Evolutionary conservation across 2,113 vertebrate species (phyloP).

Genomic region (Felis chaus): DNA sequence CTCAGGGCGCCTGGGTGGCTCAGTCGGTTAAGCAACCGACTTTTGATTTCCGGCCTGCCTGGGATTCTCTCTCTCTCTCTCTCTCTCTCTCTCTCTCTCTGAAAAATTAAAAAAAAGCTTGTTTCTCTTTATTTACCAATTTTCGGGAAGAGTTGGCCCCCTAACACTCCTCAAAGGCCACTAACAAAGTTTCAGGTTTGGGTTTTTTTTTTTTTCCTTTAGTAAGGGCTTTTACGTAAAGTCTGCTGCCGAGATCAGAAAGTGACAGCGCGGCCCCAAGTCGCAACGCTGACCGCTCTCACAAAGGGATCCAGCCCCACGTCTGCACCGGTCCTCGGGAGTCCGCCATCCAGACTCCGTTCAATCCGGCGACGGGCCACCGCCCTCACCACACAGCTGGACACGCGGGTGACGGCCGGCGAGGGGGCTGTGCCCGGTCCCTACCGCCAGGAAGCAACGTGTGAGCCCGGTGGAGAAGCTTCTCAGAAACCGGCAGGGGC

Average conservation of each 20-base stretch:
- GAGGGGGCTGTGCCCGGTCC: background rate
- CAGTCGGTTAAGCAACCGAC: no score
- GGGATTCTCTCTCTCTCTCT: no score
- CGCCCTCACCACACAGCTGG: fast-evolving
- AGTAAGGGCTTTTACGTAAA: background rate
- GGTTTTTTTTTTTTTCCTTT: background rate
- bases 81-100: no score
- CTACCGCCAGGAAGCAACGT: background rate
- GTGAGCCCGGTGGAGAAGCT: background rate
- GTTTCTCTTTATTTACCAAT: background rate
- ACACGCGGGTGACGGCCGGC: fast-evolving
- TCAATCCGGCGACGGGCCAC: background rate
- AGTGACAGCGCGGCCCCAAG: background rate
- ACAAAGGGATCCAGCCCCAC: no score
- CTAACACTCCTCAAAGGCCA: background rate
- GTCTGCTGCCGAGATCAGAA: background rate
- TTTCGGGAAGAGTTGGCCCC: background rate
- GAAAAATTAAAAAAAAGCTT: no score
- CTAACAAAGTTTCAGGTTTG: background rate
- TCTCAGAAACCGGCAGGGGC: background rate
- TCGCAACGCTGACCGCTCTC: background rate
- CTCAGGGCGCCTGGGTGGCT: no score
- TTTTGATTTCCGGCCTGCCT: no score
- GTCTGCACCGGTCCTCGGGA: background rate
- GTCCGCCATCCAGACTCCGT: background rate